A percentile compares a stretch with the other conserved stretches of the same genome.
These are phyloP conservation scores for Malurus alboscapulatus DNA, from an alignment of 2,113 vertebrate species.

Conservation along the genomic window DNA sequence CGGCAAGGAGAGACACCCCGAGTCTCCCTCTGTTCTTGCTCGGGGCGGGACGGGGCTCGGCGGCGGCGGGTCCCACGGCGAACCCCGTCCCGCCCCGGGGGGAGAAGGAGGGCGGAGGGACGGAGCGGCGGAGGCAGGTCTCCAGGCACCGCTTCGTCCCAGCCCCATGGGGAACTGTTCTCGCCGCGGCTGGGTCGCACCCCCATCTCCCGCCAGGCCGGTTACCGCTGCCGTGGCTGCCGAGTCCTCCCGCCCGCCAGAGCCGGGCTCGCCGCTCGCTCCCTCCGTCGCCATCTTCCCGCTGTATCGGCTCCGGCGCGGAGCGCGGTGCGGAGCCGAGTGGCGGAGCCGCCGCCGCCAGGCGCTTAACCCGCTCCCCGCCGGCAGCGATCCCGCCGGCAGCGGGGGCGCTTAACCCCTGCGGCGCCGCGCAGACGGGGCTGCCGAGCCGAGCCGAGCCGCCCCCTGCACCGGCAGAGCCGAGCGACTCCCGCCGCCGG, in stretches of 20 bases:
- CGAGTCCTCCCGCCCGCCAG: constrained; percentile 47
- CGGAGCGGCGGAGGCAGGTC: not conserved
- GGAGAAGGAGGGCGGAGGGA: not conserved
- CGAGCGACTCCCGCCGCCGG: not conserved
- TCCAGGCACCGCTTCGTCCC: not conserved
- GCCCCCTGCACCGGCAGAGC: not conserved
- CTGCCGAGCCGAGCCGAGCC: not conserved
- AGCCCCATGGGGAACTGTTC: not conserved
- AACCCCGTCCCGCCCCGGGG: not conserved
- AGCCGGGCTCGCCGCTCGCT: constrained; percentile 69
- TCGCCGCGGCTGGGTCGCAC: not conserved
- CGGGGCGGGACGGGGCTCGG: not conserved
- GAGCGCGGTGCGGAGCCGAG: constrained; percentile 44
- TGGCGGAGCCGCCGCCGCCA: constrained; percentile 35
- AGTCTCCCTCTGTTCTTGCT: not conserved
- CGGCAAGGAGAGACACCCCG: not conserved
- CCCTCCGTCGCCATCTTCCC: constrained; percentile 79
- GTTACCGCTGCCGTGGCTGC: constrained; percentile 63
- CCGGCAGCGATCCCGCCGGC: constrained; percentile 12
- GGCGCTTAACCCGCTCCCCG: constrained; percentile 60
- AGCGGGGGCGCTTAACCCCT: constrained; percentile 24
- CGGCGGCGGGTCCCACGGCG: not conserved
- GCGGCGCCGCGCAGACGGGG: not conserved
- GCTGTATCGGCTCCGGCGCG: constrained; percentile 60
- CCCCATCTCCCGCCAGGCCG: not conserved